Percentiles rank a stretch among this genome's conserved stretches.
phyloP scores from a whole-genome alignment of 2,113 vertebrate genomes.

The Myotis lucifugus region DNA sequence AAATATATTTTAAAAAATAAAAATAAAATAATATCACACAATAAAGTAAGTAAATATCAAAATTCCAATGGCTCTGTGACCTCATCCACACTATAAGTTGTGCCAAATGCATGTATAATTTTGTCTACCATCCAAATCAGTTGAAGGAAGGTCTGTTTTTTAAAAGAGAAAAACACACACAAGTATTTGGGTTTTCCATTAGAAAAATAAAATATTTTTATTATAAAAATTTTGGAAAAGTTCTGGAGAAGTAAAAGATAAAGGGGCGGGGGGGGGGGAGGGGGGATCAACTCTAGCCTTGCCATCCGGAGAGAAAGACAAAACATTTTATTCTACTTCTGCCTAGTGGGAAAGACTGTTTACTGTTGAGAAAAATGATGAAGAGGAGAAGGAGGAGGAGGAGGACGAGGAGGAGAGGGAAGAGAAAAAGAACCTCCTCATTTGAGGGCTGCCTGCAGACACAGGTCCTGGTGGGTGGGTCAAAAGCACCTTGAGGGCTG shows the following conservation, averaged over 20 bases:
- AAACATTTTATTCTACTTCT: background rate
- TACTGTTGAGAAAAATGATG: background rate
- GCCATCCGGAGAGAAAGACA: background rate
- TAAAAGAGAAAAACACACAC: background rate
- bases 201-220: conserved; percentile 43
- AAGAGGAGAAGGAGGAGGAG: background rate
- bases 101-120: background rate
- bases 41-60: background rate
- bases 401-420: background rate
- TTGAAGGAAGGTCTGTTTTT: background rate
- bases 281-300: background rate
- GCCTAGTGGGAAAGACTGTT: background rate
- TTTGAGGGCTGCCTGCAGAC: background rate
- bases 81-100: background rate
- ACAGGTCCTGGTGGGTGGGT: too few species aligned
- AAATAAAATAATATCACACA: background rate
- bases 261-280: background rate
- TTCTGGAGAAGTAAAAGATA: background rate
- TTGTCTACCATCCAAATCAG: background rate
- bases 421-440: background rate
- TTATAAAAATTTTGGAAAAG: background rate
- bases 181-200: background rate
- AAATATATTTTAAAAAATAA: too few species aligned
- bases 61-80: background rate
- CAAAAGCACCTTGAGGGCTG: background rate